These are phyloP conservation scores for Glaucidium brasilianum DNA, from an alignment of 2,113 vertebrate genomes.

Conservation along the genomic window DNA sequence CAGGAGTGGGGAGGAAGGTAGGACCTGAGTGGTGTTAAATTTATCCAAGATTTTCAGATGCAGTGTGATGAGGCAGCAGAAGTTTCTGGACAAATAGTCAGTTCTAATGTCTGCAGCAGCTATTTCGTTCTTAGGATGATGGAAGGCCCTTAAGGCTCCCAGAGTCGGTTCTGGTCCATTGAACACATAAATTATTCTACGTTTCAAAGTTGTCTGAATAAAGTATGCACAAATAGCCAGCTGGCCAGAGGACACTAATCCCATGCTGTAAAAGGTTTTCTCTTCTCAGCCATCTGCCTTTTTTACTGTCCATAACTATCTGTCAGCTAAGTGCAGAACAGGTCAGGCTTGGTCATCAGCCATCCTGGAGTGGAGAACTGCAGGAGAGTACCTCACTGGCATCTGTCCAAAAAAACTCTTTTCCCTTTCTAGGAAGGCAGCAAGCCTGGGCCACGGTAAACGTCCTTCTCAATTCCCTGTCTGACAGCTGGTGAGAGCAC, in stretches of 20 bases:
- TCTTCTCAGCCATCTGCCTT: slow-evolving; percentile 31
- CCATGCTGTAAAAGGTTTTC: not conserved
- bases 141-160: not conserved
- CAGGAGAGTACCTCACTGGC: not conserved
- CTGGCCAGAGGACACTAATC: slow-evolving; percentile 15
- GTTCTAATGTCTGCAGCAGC: not conserved
- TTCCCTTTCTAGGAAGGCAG: not conserved
- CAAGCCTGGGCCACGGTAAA: not conserved
- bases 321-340: not conserved
- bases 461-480: not conserved
- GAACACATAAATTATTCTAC: not conserved
- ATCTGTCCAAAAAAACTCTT: not conserved
- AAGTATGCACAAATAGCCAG: not conserved
- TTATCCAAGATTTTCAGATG: not conserved
- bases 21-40: not conserved
- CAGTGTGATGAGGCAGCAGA: not conserved
- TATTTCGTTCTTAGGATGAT: not conserved
- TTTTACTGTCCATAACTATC: not conserved
- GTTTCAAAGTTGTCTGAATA: not conserved
- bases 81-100: not conserved
- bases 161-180: not conserved
- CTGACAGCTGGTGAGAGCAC: not conserved
- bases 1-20: not conserved
- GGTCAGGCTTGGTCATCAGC: not conserved
- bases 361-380: not conserved